Evolutionary conservation across 2,888 invertebrate genomes (phyloP), one percentile per base, ranked within the genome.

Genomic region (Noctua janthe): DNA sequence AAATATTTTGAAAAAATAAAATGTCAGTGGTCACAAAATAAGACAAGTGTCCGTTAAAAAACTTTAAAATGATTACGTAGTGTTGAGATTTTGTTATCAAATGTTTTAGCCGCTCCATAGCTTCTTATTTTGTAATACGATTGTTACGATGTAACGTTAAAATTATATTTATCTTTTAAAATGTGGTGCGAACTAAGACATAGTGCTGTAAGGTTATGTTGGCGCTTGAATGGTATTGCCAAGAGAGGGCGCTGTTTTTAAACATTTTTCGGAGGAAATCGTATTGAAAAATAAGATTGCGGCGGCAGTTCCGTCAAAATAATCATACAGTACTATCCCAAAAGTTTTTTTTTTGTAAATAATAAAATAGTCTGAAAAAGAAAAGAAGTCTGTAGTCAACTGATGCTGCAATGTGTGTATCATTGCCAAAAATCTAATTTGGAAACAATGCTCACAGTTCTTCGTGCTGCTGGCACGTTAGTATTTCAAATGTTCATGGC

Each of bases 41-140:
- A 43, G 54, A 76, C 71, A 76, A 74, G 43, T 29, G 29, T 66
- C 64, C 43, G 29, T 66, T 78, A 51, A 66, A 67, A 70, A 78
- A 11, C 10, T 3, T 73, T 43, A 43, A 67, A 66, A 6, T 80
- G 62, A 64, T 76, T 51, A 79, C 29, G 11, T 80, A 81, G 82
- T 76, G 82, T 85, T 88, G 73, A 76, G 64, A 74, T 85, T 86
- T 59, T 78, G 78, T 86, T 85, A 49, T 67, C 39, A 67, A 85
- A 72, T 67, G 74, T 81, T 88, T 80, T 81, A 88, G 78, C 82
- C 76, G 80, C 80, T 85, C 82, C 82, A 88, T 88, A 85, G 80
- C 76, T 85, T 81, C 56, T 80, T 77, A 73, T 80, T 86, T 77
- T 79, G 54, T 74, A 71, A 76, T 54, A 76, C 1, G 43, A 75